These are phyloP conservation scores for Andricus quercusramuli DNA, from an alignment of 2,888 invertebrate species.

Conservation along the genomic window DNA sequence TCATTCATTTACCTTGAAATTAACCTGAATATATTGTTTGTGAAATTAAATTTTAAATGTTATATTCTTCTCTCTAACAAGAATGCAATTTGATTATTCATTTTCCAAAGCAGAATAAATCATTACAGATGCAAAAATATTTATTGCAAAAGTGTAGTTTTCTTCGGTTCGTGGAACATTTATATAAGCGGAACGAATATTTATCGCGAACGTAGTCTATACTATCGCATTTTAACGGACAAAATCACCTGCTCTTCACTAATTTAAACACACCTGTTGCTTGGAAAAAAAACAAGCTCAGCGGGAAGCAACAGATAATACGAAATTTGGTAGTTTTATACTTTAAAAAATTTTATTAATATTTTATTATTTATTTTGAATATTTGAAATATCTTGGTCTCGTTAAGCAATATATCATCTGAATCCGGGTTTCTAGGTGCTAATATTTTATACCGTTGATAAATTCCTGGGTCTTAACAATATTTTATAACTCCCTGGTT, in stretches of 20 bases:
- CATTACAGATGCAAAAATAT: not conserved
- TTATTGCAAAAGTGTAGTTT: not conserved
- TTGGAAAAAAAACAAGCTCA: not conserved
- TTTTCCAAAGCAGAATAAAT: not conserved
- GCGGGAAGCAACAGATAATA: not conserved
- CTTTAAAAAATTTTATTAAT: no score
- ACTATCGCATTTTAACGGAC: constrained; percentile 20
- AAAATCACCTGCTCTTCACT: constrained; percentile 35
- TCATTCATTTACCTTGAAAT: not conserved
- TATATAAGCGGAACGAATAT: constrained; percentile 15
- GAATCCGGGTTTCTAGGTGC: not conserved
- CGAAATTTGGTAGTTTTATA: not conserved
- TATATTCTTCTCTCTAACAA: not conserved
- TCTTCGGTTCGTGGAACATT: not conserved
- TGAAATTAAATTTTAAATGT: not conserved
- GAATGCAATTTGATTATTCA: not conserved
- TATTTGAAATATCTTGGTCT: not conserved
- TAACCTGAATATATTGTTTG: not conserved
- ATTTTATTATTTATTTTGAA: not conserved
- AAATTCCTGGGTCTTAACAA: not conserved
- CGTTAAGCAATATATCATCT: not conserved
- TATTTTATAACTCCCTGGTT: not conserved
- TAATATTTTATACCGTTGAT: not conserved
- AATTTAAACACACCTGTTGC: constrained; percentile 22
- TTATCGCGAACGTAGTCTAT: constrained; percentile 12